phyloP scores from a whole-genome alignment of 1,140 invertebrate species.

The Latrodectus geometricus region DNA sequence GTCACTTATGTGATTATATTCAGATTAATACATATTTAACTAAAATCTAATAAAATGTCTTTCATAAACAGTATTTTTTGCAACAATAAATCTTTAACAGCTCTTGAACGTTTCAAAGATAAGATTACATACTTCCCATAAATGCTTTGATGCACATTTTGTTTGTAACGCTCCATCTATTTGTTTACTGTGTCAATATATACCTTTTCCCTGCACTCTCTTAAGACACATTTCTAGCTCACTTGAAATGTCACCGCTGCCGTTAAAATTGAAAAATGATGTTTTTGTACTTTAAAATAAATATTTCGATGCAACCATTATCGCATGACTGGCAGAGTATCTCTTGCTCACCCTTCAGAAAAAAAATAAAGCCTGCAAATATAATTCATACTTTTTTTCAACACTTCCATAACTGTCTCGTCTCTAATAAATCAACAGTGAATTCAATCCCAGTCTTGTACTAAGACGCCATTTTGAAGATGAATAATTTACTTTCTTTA shows the following conservation, averaged over 20 bases:
- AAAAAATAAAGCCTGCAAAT: constrained; percentile 10
- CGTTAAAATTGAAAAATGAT: constrained; percentile 17
- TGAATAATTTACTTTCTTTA: constrained; percentile 9
- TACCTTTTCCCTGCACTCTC: neutral
- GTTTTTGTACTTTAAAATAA: constrained; percentile 2
- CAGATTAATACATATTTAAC: no score
- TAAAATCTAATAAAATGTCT: no score
- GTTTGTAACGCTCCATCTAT: neutral
- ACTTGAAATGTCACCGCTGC: neutral
- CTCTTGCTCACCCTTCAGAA: neutral
- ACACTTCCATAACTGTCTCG: constrained; percentile 3
- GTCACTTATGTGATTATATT: no score
- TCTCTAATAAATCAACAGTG: constrained; percentile 35
- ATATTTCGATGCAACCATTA: constrained; percentile 38
- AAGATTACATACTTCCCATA: no score
- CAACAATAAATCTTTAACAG: no score
- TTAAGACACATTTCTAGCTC: neutral
- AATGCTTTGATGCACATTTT: neutral
- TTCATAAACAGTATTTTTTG: no score
- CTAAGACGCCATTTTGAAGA: constrained; percentile 18
- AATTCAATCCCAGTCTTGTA: constrained; percentile 22
- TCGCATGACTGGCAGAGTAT: constrained; percentile 9
- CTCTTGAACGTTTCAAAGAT: no score
- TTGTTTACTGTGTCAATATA: neutral
- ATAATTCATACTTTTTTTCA: constrained; percentile 12